These are phyloP conservation scores for Prunella fulvescens DNA, from an alignment of 2,113 vertebrate genomes.

Conservation along the genomic window DNA sequence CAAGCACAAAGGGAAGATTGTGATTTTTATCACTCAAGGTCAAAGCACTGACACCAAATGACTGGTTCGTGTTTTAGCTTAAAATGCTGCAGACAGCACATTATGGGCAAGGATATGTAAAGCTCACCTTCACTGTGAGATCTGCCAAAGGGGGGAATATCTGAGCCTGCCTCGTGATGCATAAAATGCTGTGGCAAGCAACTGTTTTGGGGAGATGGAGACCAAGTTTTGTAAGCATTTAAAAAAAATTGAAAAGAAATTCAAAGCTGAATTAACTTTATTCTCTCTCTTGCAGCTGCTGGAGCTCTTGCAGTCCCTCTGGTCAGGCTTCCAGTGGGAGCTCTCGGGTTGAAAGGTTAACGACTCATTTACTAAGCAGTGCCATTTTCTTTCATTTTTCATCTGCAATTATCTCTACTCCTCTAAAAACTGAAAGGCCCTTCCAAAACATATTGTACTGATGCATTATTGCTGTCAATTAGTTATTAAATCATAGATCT, in stretches of 20 bases:
- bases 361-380: constrained; percentile 65
- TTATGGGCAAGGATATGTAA: background rate
- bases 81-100: background rate
- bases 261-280: constrained; percentile 44
- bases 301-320: constrained; percentile 41
- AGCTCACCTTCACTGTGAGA: background rate
- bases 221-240: background rate
- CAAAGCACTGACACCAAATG: background rate
- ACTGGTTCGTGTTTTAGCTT: background rate
- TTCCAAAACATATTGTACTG: constrained; percentile 53
- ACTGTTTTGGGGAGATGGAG: background rate
- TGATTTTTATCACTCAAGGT: background rate
- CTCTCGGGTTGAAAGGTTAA: constrained; percentile 69
- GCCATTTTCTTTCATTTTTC: constrained; percentile 70
- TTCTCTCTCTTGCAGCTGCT: constrained; percentile 22
- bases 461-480: constrained; percentile 69
- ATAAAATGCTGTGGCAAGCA: background rate
- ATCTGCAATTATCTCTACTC: constrained; percentile 66
- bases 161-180: background rate
- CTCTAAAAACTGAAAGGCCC: constrained; percentile 52
- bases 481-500: constrained; percentile 66
- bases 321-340: constrained; percentile 51
- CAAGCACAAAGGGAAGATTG: background rate
- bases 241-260: constrained; percentile 37
- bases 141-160: background rate